Evolutionary conservation across 1,140 invertebrate species (phyloP), one percentile per base, ranked within the genome.

Genomic region (Acromyrmex charruanus): DNA sequence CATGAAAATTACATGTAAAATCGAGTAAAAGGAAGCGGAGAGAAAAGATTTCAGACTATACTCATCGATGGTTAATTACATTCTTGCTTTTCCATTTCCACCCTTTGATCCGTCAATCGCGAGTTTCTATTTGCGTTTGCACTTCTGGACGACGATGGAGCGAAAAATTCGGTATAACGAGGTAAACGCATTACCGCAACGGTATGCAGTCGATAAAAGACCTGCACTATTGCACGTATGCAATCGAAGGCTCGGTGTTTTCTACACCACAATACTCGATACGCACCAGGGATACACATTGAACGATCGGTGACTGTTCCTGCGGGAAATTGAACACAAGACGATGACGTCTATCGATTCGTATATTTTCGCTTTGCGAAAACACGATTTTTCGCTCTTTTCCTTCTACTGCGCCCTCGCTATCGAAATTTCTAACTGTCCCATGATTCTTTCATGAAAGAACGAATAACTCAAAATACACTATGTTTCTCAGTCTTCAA

Each of bases 171-270:
- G 80, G 53, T 44, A 9, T 85, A 87, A 87, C 87, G 77, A 82
- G 86, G 35, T 77, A 79, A 84, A 87, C 51, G 58, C n/a, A 75
- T 58, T 55, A 10, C 18, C 51, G 77, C 58, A 39, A 28, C 59
- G 77, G 28, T 80, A 55, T 59, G 71, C 39, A 72, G 25, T 61
- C 85, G 88, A 89, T 90, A 89, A 89, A 84, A 53, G 77, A 71
- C 55, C 61, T 28, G 69, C 85, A 71, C 66, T 82, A 75, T 63
- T 86, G 87, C 88, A 58, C 51, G 21, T 21, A 39, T 55, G 66
- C 63, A 58, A 86, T 85, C 75, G 55, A 21, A 61, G 12, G 5
- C 49, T 65, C 49, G 55, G 39, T 72, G 63, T 49, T 71, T 63
- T 39, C 69, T 71, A 55, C 2, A 1, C 31, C 16, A 2, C 49